These are phyloP conservation scores for Formica aserva DNA, from an alignment of 2,888 invertebrate genomes.

Conservation along the genomic window DNA sequence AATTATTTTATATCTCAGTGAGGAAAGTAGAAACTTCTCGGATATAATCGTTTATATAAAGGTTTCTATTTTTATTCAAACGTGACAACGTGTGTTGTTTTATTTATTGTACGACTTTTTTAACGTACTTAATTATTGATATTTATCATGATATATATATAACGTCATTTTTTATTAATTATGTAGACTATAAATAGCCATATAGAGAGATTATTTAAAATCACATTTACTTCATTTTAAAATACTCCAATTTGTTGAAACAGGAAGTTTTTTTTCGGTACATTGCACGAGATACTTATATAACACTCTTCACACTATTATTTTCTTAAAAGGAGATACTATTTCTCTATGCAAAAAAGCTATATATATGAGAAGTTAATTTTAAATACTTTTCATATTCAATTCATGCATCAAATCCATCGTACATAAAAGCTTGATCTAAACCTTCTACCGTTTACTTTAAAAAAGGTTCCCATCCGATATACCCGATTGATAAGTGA, in stretches of 20 bases:
- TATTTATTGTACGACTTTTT: conserved; percentile 17
- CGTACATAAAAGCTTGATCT: conserved; percentile 10
- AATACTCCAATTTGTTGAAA: background rate
- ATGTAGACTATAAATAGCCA: background rate
- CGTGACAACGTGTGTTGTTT: conserved; percentile 25
- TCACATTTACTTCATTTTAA: background rate
- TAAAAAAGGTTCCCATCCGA: background rate
- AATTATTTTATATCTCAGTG: conserved; percentile 40
- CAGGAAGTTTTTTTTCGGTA: background rate
- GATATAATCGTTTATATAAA: conserved; percentile 52
- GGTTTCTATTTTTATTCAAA: conserved; percentile 53
- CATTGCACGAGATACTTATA: background rate
- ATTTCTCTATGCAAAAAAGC: background rate
- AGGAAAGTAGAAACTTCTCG: conserved; percentile 1
- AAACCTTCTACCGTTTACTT: background rate
- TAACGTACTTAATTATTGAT: background rate
- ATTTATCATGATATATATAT: background rate
- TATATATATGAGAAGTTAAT: background rate
- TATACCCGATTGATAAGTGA: background rate
- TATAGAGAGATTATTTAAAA: background rate
- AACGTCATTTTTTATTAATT: background rate
- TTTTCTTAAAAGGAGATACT: background rate
- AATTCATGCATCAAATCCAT: conserved; percentile 29
- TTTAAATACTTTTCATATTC: background rate
- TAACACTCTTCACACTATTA: background rate